Evolutionary conservation across 2,113 vertebrate species (phyloP).

Genomic region (Chamaetylas fuelleborni): DNA sequence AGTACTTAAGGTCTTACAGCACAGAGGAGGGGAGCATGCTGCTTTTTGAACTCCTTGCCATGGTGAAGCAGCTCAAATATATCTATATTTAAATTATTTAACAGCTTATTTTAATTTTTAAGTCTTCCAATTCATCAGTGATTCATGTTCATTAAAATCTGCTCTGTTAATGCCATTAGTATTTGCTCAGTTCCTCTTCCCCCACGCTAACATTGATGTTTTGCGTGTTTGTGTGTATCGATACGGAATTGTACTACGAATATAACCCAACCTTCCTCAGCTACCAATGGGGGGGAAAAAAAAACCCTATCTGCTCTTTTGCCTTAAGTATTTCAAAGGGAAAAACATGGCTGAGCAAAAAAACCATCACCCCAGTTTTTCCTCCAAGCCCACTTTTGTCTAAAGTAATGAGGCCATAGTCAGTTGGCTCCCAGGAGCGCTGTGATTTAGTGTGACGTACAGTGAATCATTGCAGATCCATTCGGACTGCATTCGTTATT

Average conservation of each 20-base stretch:
- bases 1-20: not conserved
- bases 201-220: rapidly evolving
- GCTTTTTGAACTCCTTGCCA: not conserved
- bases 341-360: not conserved
- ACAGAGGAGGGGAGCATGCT: not conserved
- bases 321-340: slow-evolving; percentile 30
- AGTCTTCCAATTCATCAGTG: not conserved
- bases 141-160: not conserved
- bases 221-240: not conserved
- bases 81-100: not conserved
- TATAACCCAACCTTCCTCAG: not conserved
- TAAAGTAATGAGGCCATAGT: slow-evolving; percentile 81
- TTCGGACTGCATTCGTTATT: slow-evolving; percentile 69
- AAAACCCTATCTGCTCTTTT: not conserved
- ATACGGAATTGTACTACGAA: rapidly evolving
- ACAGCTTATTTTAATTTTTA: not conserved
- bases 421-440: slow-evolving; percentile 77
- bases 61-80: not conserved
- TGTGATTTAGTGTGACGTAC: slow-evolving; percentile 84
- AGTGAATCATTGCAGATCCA: slow-evolving; percentile 67
- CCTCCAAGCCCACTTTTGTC: slow-evolving; percentile 82
- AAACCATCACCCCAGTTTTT: slow-evolving; percentile 68
- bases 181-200: not conserved
- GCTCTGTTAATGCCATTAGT: not conserved
- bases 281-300: not conserved